Evolutionary conservation across 1,140 invertebrate genomes (phyloP), one percentile per base, ranked within the genome.

Genomic region (Amyelois transitella): DNA sequence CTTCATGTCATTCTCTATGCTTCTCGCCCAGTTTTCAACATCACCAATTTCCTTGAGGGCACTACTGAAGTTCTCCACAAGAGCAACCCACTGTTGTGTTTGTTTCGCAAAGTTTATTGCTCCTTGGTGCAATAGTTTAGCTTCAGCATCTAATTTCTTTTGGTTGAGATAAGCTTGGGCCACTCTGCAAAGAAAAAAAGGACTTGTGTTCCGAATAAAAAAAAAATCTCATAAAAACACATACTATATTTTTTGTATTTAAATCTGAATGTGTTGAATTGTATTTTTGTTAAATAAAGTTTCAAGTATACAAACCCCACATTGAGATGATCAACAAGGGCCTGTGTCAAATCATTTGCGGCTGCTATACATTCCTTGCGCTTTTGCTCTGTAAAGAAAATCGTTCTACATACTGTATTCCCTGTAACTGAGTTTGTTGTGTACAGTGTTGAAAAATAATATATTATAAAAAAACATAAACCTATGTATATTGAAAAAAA

Each of bases 141-240:
- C 97, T 91, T 99, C 98, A 1, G 96, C 94, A 89, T 99, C 98
- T 21, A 99, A 89, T 77, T 97, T 94, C 77, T 99, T 99, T 84
- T 99, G 98, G 88, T 99, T 99, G 32, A 99, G 90, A 86, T 99
- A 99, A 3, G 98, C 98, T 89, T 99, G 97, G 2, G 98, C 97
- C 19, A 99, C 97, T 20, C 91, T 95, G 84, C 68, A 84, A 86
- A 51, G 59, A 64, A 60, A 53, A 47, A 61, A 52, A 66, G 50
- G 45, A 48, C 43, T 12, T 43, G 5, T 6, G 6, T 6, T 28
- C 5, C 25, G 5, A 62, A 54, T 59, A 57, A 43, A 44, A 45
- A 21, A 21, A 32, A 1, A n/a, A 28, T 22, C 38, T 24, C 24
- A 52, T 22, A 12, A 50, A 12, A 45, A 44, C 55, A 45, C 43